Conservation (phyloP, 2,797 vertebrate genomes). For the Sternarchorhynchus goeldii region DNA sequence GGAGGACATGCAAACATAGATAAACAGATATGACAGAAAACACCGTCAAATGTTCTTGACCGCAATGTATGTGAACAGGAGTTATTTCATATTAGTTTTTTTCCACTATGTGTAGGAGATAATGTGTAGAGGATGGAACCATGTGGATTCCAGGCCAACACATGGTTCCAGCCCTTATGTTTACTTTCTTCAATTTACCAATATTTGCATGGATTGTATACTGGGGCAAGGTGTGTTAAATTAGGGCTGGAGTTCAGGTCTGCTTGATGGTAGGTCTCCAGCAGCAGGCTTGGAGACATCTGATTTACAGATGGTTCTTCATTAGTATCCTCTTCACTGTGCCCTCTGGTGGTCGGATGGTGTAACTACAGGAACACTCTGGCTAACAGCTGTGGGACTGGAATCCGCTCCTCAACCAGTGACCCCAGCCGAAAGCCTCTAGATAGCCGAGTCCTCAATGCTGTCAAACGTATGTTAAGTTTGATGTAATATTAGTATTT, state of each 20-base stretch:
- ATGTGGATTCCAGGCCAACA: too few species aligned
- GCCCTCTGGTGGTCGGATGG: slow-evolving; percentile 70
- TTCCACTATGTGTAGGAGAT: background rate
- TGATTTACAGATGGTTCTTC: slow-evolving; percentile 55
- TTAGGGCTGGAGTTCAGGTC: slow-evolving; percentile 16
- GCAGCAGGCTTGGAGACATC: slow-evolving; percentile 61
- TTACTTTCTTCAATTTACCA: too few species aligned
- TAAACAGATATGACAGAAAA: too few species aligned
- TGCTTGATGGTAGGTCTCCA: slow-evolving; percentile 38
- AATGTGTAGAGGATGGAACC: too few species aligned
- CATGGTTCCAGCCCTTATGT: too few species aligned
- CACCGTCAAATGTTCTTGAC: too few species aligned
- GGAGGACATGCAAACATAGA: too few species aligned
- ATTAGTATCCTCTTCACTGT: slow-evolving; percentile 60
- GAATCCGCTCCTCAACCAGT: slow-evolving; percentile 96
- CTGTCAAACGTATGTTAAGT: slow-evolving; percentile 90
- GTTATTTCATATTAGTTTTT: too few species aligned
- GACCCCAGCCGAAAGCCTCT: slow-evolving; percentile 97
- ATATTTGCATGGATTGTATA: too few species aligned
- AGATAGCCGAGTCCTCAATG: slow-evolving; percentile 98
- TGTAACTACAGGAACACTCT: slow-evolving; percentile 87
- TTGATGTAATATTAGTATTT: background rate
- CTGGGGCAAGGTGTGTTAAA: too few species aligned
- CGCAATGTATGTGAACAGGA: too few species aligned
- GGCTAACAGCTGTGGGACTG: slow-evolving; percentile 98